Percentiles rank a stretch among this genome's conserved stretches.
Evolutionary conservation across 30 jellyfish, hydroid and myxozoan species (phyloP).

Genomic region (Sanderia malayensis): DNA sequence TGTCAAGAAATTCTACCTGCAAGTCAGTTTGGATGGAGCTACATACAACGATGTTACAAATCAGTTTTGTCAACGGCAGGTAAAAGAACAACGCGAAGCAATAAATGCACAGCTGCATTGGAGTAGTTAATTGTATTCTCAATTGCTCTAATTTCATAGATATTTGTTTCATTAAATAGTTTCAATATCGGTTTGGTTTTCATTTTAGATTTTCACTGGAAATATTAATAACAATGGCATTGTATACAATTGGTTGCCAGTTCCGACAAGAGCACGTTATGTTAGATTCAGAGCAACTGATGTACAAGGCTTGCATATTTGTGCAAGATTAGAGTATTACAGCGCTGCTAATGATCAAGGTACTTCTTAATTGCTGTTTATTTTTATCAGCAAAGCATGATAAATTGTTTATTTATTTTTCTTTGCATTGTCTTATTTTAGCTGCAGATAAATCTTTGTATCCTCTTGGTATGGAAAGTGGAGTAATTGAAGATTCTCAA

Average conservation of each 20-base stretch:
- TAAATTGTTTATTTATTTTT: too few relatives aligned
- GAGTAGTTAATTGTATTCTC: too few relatives aligned
- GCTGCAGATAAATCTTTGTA: slow-evolving; percentile 24
- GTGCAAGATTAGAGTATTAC: slow-evolving; percentile 41
- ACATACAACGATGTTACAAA: not conserved
- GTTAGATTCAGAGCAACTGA: slow-evolving; percentile 45
- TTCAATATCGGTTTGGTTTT: too few relatives aligned
- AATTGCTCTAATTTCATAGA: too few relatives aligned
- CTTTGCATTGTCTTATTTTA: too few relatives aligned
- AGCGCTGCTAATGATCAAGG: slow-evolving; percentile 26
- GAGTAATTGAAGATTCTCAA: slow-evolving; percentile 33
- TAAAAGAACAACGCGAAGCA: not conserved
- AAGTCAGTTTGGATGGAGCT: slow-evolving; percentile 39
- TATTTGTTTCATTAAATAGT: too few relatives aligned
- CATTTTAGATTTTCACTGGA: slow-evolving; percentile 35
- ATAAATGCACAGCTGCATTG: too few relatives aligned
- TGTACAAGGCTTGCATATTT: slow-evolving; percentile 26
- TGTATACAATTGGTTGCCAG: slow-evolving; percentile 45
- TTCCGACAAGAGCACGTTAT: slow-evolving; percentile 40
- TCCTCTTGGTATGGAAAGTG: slow-evolving; percentile 52
- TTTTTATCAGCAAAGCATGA: too few relatives aligned
- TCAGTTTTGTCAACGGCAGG: slow-evolving; percentile 10
- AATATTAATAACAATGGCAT: slow-evolving; percentile 33
- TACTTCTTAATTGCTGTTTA: too few relatives aligned
- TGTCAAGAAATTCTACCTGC: slow-evolving; percentile 15